A percentile compares a stretch with the other conserved stretches of the same genome.
These are phyloP conservation scores for Apeltes quadracus DNA, from an alignment of 2,113 vertebrate species.

Conservation along the genomic window DNA sequence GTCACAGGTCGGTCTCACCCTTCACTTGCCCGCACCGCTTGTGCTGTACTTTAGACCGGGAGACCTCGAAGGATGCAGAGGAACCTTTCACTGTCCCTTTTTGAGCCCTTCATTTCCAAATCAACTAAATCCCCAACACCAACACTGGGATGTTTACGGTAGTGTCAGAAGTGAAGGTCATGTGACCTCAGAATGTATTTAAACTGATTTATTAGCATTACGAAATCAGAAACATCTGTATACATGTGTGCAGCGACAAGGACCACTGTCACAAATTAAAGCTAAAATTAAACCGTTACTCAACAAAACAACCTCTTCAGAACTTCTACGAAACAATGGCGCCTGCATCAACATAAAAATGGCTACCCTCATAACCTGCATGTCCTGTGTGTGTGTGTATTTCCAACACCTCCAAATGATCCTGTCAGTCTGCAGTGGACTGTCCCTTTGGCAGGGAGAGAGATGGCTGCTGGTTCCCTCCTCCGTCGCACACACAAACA, in stretches of 20 bases:
- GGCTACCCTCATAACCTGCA: slow-evolving; percentile 12
- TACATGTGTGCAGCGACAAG: background rate
- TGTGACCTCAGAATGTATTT: background rate
- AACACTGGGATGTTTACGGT: background rate
- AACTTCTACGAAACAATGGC: background rate
- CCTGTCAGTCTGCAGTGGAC: slow-evolving; percentile 67
- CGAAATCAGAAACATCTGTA: background rate
- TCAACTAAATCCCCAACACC: background rate
- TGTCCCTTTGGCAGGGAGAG: slow-evolving; percentile 44
- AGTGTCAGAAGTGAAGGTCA: background rate
- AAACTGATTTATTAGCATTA: too few species aligned
- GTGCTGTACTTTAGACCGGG: background rate
- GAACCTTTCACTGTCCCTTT: background rate
- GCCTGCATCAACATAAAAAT: slow-evolving; percentile 6
- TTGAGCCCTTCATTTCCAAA: background rate
- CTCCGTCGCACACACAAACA: background rate
- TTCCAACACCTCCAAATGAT: slow-evolving; percentile 63
- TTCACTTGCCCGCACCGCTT: background rate
- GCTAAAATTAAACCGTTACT: background rate
- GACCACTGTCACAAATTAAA: background rate
- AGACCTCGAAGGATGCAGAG: background rate
- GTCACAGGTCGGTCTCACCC: slow-evolving; percentile 85
- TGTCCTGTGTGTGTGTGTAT: background rate
- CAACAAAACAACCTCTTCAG: background rate
- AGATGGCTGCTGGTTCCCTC: slow-evolving; percentile 58